A percentile compares a stretch with the other conserved stretches of the same genome.
Conservation (phyloP, 1,140 invertebrate genomes). For the Trachymyrmex cornetzi region DNA sequence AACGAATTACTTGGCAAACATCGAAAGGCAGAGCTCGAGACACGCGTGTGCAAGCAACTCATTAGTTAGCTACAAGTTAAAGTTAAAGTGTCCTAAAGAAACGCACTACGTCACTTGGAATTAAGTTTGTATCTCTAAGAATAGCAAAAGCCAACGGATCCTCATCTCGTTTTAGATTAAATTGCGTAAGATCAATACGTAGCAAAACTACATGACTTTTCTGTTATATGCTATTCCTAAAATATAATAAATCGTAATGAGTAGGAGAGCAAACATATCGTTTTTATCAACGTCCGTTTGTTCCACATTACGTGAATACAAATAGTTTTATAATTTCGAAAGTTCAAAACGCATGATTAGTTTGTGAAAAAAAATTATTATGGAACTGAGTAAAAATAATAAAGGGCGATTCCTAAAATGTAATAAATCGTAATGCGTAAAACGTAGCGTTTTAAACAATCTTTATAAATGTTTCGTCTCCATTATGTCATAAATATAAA, state of each 20-base stretch:
- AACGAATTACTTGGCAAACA: slow-evolving; percentile 25
- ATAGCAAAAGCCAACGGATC: slow-evolving; percentile 18
- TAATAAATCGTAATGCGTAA: too few species aligned
- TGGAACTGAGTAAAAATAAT: background rate
- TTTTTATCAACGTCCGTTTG: background rate
- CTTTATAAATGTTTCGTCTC: too few species aligned
- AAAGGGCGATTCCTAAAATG: background rate
- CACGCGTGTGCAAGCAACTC: background rate
- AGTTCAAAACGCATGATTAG: background rate
- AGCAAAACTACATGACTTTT: slow-evolving; percentile 2
- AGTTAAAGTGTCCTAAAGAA: slow-evolving; percentile 43
- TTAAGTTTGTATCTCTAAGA: slow-evolving; percentile 38
- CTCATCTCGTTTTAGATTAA: slow-evolving; percentile 8
- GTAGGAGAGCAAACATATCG: background rate
- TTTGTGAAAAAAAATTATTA: too few species aligned
- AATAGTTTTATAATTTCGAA: background rate
- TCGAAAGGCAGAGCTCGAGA: background rate
- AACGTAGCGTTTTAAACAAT: too few species aligned
- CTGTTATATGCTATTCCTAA: background rate
- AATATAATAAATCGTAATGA: background rate
- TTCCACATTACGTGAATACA: background rate
- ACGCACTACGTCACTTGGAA: background rate
- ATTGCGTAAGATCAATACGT: slow-evolving; percentile 1
- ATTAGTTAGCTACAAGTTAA: slow-evolving; percentile 27
- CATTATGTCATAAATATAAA: too few species aligned